Evolutionary conservation across 1,140 invertebrate species (phyloP), one percentile per base, ranked within the genome.

Genomic region (Atta cephalotes): DNA sequence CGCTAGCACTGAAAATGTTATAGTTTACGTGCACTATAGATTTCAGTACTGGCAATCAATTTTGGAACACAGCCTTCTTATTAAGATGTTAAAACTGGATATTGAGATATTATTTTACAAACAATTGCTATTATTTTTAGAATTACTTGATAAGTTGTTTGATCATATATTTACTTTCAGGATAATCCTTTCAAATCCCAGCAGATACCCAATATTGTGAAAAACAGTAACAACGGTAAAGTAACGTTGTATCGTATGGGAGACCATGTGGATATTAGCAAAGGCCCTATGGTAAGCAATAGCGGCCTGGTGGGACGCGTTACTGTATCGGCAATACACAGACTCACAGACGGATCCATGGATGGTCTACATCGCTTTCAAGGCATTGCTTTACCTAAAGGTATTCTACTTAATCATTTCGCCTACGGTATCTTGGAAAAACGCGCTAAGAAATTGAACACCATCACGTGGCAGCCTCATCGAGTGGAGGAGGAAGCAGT

Each of bases 261-360:
- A 0, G 96, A 98, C 81, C 98, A 99, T 92, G 97, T 99, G 65
- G 99, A 99, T 92, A 98, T 99, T 60, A 98, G 98, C 39, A 97
- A 97, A 91, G 99, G 98, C 0, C 98, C 98, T 0, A 97, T 99
- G 97, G 97, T 99, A 51, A 96, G 96, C 4, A 97, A 97, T 85
- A 98, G 98, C 0, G 94, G 94, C 53, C 96, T 97, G 79, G 94
- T 99, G 9, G 98, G 98, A 0, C 96, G 97, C 56, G 97, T 97
- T 81, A 97, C 97, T 5, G 94, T 99, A 12, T 94, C 97, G 12
- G 96, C 98, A 9, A 97, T 98, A 18, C 97, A 98, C 91, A 96
- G 96, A 93, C 93, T 98, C 31, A 92, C 96, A 28, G 95, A 96
- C 7, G 94, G 96, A 31, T 95, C 96, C 1, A 92, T 95, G 0